phyloP scores from a whole-genome alignment of 2,797 vertebrate species.

The Epinephelus awoara region DNA sequence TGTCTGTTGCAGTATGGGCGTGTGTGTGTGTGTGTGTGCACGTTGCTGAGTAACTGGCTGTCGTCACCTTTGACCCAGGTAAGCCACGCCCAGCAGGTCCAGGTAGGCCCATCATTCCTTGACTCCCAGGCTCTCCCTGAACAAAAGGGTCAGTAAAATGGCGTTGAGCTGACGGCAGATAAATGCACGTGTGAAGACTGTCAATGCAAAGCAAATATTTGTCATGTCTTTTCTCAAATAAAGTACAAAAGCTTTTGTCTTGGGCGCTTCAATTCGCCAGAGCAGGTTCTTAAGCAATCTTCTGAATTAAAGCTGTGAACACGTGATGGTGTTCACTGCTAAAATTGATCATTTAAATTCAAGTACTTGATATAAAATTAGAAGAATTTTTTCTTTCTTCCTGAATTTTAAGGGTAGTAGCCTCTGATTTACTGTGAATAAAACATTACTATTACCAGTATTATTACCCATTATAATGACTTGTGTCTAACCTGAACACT shows the following conservation, averaged over 20 bases:
- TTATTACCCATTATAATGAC: no score
- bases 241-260: neutral
- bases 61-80: conserved; percentile 89
- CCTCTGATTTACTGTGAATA: no score
- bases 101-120: conserved; percentile 83
- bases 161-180: neutral
- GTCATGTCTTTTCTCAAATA: neutral
- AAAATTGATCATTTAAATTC: neutral
- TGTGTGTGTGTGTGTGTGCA: neutral
- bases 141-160: conserved; percentile 12
- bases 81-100: conserved; percentile 85
- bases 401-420: no score
- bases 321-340: neutral
- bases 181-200: neutral
- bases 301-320: neutral
- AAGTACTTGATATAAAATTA: no score
- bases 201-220: neutral
- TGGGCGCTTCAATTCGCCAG: neutral
- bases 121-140: conserved; percentile 89
- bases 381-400: no score
- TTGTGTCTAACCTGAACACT: no score
- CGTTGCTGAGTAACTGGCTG: neutral
- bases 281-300: neutral
- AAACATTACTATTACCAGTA: no score
- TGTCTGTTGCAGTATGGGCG: neutral